Conservation (phyloP, 2,888 invertebrate genomes). For the Limnephilus lunatus region DNA sequence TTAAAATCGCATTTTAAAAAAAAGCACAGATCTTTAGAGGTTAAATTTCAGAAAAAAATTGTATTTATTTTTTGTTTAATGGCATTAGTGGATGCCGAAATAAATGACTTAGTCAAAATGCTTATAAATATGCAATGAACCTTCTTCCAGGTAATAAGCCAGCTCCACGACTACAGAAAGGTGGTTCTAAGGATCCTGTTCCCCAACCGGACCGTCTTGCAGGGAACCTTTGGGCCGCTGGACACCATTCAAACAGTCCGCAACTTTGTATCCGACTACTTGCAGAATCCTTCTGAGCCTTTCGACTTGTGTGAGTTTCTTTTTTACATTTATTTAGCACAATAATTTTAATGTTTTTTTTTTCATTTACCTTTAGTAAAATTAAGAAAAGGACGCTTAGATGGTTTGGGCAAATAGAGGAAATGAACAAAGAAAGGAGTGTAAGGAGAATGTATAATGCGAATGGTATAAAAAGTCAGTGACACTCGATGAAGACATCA, state of each 20-base stretch:
- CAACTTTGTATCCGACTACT: constrained; percentile 85
- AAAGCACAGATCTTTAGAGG: too few relatives aligned
- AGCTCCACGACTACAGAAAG: constrained; percentile 83
- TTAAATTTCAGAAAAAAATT: neutral
- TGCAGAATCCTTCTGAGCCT: constrained; percentile 80
- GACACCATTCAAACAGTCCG: constrained; percentile 85
- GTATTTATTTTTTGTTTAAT: neutral
- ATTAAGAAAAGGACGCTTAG: too few relatives aligned
- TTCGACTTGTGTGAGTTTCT: constrained; percentile 88
- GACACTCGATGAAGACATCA: too few relatives aligned
- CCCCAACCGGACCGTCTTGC: constrained; percentile 90
- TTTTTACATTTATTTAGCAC: neutral
- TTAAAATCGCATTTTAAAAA: too few relatives aligned
- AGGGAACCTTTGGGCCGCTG: constrained; percentile 88
- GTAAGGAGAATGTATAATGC: too few relatives aligned
- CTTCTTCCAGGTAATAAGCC: constrained; percentile 72
- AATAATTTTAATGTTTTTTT: neutral
- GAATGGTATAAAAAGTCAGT: too few relatives aligned
- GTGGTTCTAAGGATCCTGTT: constrained; percentile 91
- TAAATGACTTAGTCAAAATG: too few relatives aligned
- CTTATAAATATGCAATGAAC: neutral
- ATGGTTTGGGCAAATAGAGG: too few relatives aligned
- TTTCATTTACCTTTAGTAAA: too few relatives aligned
- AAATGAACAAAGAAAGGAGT: too few relatives aligned
- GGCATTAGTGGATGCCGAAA: neutral